phyloP scores from a whole-genome alignment of 1,140 invertebrate genomes.

The Caerostris extrusa region DNA sequence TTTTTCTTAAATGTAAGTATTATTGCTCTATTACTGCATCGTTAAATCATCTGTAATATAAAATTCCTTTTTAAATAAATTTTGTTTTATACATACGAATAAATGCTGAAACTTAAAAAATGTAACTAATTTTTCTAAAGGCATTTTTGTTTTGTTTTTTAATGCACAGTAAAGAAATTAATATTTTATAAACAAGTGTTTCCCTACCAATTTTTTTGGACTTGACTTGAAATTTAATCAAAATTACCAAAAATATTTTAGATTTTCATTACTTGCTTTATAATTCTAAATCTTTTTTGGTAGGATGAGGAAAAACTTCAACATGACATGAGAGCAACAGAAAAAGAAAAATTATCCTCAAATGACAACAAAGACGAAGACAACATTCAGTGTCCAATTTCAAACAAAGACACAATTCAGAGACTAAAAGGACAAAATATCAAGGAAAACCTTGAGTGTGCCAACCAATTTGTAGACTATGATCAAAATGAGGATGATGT shows the following conservation, averaged over 20 bases:
- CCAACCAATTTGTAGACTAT: background rate
- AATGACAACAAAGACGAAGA: slow-evolving; percentile 45
- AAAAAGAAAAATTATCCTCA: slow-evolving; percentile 60
- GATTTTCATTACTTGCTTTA: background rate
- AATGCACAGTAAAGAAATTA: too few species aligned
- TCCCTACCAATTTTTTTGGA: background rate
- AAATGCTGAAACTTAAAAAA: too few species aligned
- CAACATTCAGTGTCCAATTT: background rate
- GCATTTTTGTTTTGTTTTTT: too few species aligned
- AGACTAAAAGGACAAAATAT: slow-evolving; percentile 40
- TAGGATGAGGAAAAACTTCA: slow-evolving; percentile 72
- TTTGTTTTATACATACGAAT: too few species aligned
- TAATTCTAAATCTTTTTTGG: background rate
- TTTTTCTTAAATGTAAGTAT: too few species aligned
- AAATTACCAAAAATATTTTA: background rate
- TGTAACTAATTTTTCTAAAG: too few species aligned
- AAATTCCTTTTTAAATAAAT: too few species aligned
- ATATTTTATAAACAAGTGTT: background rate
- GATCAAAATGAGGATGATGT: slow-evolving; percentile 55
- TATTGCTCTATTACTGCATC: too few species aligned
- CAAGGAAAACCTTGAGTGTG: background rate
- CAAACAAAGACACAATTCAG: slow-evolving; percentile 64
- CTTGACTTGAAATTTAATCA: background rate
- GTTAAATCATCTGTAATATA: too few species aligned
- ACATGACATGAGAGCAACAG: slow-evolving; percentile 54